Evolutionary conservation across 2,888 invertebrate genomes (phyloP).

Genomic region (Tortricodes alternella): DNA sequence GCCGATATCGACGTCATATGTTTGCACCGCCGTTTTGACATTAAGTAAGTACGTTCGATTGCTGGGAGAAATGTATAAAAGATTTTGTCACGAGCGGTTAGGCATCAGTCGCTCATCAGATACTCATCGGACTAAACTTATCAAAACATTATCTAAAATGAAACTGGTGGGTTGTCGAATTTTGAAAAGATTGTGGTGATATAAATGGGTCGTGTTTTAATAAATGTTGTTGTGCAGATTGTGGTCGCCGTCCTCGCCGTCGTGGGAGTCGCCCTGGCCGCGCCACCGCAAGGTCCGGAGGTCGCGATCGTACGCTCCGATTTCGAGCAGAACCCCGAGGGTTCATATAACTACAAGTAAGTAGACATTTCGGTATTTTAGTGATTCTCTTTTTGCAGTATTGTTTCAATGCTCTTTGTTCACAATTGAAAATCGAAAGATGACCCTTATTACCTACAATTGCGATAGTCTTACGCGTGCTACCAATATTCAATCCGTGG

Average conservation of each 20-base stretch:
- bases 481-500: too few species aligned
- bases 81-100: constrained; percentile 54
- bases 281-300: constrained; percentile 43
- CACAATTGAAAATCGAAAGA: too few species aligned
- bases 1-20: constrained; percentile 62
- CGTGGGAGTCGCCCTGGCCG: constrained; percentile 57
- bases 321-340: constrained; percentile 53
- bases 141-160: constrained; percentile 56
- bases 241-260: constrained; percentile 58
- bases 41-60: constrained; percentile 53
- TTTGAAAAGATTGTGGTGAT: not conserved
- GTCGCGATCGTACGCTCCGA: constrained; percentile 51
- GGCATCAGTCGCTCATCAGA: constrained; percentile 70
- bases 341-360: constrained; percentile 56
- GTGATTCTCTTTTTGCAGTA: not conserved
- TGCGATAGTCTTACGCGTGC: too few species aligned
- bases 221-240: constrained; percentile 40
- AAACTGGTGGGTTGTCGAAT: constrained; percentile 63
- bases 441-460: too few species aligned
- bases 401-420: too few species aligned
- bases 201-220: not conserved
- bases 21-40: constrained; percentile 61
- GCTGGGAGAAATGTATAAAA: constrained; percentile 74
- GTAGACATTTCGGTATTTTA: too few species aligned
- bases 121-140: constrained; percentile 56